Base-by-base conservation (phyloP, 2,888 invertebrate species). In the Dysmachus trigonus region DNA sequence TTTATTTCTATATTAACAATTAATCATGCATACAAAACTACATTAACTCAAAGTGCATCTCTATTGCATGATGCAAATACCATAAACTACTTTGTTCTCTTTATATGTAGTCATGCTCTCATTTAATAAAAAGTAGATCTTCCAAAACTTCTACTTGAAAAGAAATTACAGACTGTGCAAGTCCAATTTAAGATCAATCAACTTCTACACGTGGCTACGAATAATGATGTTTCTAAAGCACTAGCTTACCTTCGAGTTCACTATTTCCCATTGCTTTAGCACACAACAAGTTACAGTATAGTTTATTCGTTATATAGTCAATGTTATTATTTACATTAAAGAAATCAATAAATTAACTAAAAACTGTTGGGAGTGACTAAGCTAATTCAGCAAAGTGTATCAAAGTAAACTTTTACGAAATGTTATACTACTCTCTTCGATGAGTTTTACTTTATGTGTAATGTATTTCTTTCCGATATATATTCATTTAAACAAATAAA, bases 191-290 rank as follows among this genome's bases (percentile, higher is more conserved):
- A 62, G 8, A 8, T 18, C 7, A 62, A 22, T 13, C 62, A 62
- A 62, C 10, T 41, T 41, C 41, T 41, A 62, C 10, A 62, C 53
- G 53, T 27, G 22, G 7, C 22, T 62, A 62, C 2, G 27, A 27
- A 22, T 62, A 62, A 22, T 62, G 62, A 22, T 18, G 62, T 22
- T 22, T 62, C 51, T 79, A 51, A n/a, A 27, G 27, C 62, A 35
- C 71, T 76, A 87, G 87, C 89, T 90, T 89, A 90, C 90, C 90
- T 90, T 90, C 89, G 76, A 90, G 88, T 86, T 89, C 89, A 88
- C 89, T 90, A 88, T 88, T 88, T 89, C 89, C 89, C 89, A 89
- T 88, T 88, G 89, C 89, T 89, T 88, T 86, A 87, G 87, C 87
- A 86, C 84, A 87, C 71, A 77, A 87, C 47, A 82, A 82, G 81